phyloP scores from a whole-genome alignment of 2,113 vertebrate genomes.

The Cryptotis parvus region DNA sequence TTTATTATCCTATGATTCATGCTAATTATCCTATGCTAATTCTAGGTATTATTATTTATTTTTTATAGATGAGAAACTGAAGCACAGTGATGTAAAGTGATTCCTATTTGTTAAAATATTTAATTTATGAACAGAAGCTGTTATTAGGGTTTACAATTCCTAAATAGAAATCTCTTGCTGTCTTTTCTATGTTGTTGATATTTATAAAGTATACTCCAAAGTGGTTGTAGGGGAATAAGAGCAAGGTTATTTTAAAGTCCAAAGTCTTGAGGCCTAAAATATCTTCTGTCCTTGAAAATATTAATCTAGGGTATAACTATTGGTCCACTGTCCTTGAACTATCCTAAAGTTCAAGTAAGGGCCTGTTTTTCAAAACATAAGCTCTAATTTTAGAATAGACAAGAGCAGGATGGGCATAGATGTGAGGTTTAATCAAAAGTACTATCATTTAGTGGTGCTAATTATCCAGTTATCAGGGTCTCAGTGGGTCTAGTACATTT shows the following conservation, averaged over 20 bases:
- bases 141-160: background rate
- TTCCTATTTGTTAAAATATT: background rate
- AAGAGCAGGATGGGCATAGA: slow-evolving; percentile 55
- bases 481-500: slow-evolving; percentile 75
- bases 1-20: background rate
- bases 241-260: background rate
- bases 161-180: background rate
- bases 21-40: background rate
- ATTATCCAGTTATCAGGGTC: slow-evolving; percentile 73
- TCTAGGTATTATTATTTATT: slow-evolving; percentile 25
- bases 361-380: slow-evolving; percentile 63
- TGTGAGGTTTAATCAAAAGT: slow-evolving; percentile 75
- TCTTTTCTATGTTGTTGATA: background rate
- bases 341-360: slow-evolving; percentile 67
- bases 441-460: slow-evolving; percentile 64
- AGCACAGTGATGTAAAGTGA: background rate
- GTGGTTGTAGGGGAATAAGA: background rate
- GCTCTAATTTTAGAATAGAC: slow-evolving; percentile 79
- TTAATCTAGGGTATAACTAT: background rate
- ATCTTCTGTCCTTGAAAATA: slow-evolving; percentile 22
- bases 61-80: slow-evolving; percentile 30
- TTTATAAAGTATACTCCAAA: background rate
- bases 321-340: slow-evolving; percentile 42
- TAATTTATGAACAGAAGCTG: background rate
- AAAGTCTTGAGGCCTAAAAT: slow-evolving; percentile 20